Conservation (phyloP, 2,797 vertebrate species). For the Sebastes hubbsi region DNA sequence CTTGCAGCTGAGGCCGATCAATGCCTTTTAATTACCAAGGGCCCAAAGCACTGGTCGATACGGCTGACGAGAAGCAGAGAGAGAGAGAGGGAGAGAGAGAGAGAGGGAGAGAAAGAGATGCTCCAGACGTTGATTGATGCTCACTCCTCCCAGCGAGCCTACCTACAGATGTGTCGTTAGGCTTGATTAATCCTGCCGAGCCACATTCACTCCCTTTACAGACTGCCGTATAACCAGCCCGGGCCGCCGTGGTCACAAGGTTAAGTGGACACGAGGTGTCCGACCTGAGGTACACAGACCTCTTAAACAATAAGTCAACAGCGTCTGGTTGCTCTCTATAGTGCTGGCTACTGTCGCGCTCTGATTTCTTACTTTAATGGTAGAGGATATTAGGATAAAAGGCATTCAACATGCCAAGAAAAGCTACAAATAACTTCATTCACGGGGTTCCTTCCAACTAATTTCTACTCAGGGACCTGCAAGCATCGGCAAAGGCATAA, state of each 20-base stretch:
- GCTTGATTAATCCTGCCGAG: conserved; percentile 75
- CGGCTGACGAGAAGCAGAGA: conserved; percentile 69
- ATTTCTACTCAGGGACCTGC: neutral
- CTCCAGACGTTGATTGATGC: conserved; percentile 75
- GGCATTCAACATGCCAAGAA: neutral
- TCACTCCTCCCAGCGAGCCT: conserved; percentile 43
- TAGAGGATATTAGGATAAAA: neutral
- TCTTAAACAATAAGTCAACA: conserved; percentile 41
- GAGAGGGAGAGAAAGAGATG: conserved; percentile 28
- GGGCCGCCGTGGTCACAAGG: conserved; percentile 52
- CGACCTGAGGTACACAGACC: conserved; percentile 19
- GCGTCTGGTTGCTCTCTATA: conserved; percentile 16
- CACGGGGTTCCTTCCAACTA: neutral
- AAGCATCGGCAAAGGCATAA: neutral
- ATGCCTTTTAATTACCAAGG: conserved; percentile 86
- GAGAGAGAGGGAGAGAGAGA: conserved; percentile 21
- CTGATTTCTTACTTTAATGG: neutral
- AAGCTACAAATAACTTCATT: neutral
- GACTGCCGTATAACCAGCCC: conserved; percentile 45
- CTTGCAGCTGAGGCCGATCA: conserved; percentile 71
- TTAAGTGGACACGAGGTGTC: conserved; percentile 67
- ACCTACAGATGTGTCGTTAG: conserved; percentile 72
- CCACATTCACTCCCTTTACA: conserved; percentile 63
- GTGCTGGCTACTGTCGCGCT: neutral
- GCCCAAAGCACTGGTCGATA: conserved; percentile 77